phyloP scores from a whole-genome alignment of 2,888 invertebrate genomes.

The Strigamia transsilvanica region DNA sequence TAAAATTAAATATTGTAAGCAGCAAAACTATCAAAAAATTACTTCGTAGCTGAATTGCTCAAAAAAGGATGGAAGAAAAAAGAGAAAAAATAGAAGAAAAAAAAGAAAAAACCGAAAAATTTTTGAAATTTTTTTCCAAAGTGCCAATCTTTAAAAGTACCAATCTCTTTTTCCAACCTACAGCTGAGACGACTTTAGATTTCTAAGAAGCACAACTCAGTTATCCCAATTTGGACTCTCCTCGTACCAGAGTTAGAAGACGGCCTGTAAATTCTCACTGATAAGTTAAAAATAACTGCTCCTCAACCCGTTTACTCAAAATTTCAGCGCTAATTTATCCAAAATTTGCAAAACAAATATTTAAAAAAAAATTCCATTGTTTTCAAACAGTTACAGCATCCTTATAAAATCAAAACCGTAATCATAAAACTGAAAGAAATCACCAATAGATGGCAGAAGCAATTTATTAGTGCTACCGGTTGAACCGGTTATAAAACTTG shows the following conservation, averaged over 20 bases:
- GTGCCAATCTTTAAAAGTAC: slow-evolving; percentile 8
- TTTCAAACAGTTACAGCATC: too few relatives aligned
- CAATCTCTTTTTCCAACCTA: neutral
- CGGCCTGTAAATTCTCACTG: neutral
- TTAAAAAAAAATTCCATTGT: too few relatives aligned
- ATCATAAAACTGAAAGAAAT: too few relatives aligned
- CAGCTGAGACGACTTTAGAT: slow-evolving; percentile 2
- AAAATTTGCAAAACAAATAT: too few relatives aligned
- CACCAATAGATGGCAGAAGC: too few relatives aligned
- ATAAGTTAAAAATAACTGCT: neutral
- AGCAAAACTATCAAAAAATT: neutral
- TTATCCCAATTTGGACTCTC: slow-evolving; percentile 8
- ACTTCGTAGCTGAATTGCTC: neutral
- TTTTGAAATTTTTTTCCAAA: neutral
- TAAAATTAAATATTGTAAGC: too few relatives aligned
- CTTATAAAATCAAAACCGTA: too few relatives aligned
- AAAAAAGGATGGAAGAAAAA: neutral
- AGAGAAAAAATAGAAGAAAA: neutral
- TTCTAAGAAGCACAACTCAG: neutral
- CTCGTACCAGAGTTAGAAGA: neutral
- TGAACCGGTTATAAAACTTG: too few relatives aligned
- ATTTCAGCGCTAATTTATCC: too few relatives aligned
- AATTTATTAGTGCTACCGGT: too few relatives aligned
- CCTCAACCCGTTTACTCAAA: neutral
- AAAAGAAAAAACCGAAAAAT: neutral